Conservation (phyloP, 2,113 vertebrate species). For the Centropus bengalensis region DNA sequence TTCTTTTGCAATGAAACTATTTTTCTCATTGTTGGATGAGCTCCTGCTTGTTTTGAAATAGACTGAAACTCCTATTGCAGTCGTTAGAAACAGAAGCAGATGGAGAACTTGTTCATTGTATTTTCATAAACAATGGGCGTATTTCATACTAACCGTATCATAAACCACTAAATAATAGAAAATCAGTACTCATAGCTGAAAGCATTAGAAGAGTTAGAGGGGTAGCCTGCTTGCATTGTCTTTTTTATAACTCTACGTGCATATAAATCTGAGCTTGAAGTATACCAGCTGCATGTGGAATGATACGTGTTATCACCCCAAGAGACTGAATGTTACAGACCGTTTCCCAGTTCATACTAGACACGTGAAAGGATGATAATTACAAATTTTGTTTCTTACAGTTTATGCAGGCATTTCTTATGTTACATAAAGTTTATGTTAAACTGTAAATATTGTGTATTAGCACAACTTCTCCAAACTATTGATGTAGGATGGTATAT, state of each 20-base stretch:
- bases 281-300: not conserved
- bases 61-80: not conserved
- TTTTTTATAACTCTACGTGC: not conserved
- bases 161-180: not conserved
- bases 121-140: not conserved
- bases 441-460: not conserved
- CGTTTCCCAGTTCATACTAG: not conserved
- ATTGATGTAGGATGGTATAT: not conserved
- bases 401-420: not conserved
- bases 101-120: not conserved
- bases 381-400: not conserved
- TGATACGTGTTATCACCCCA: not conserved
- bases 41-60: not conserved
- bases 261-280: not conserved
- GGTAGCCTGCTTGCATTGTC: not conserved
- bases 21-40: not conserved
- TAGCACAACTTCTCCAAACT: not conserved
- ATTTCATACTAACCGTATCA: not conserved
- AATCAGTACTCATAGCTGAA: not conserved
- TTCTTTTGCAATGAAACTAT: not conserved
- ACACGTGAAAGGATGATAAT: not conserved
- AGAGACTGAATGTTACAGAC: not conserved
- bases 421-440: not conserved
- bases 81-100: not conserved
- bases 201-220: not conserved